Percentiles rank a stretch among this genome's conserved stretches.
These are phyloP conservation scores for Nemurella pictetii DNA, from an alignment of 2,888 invertebrate genomes.

Conservation along the genomic window DNA sequence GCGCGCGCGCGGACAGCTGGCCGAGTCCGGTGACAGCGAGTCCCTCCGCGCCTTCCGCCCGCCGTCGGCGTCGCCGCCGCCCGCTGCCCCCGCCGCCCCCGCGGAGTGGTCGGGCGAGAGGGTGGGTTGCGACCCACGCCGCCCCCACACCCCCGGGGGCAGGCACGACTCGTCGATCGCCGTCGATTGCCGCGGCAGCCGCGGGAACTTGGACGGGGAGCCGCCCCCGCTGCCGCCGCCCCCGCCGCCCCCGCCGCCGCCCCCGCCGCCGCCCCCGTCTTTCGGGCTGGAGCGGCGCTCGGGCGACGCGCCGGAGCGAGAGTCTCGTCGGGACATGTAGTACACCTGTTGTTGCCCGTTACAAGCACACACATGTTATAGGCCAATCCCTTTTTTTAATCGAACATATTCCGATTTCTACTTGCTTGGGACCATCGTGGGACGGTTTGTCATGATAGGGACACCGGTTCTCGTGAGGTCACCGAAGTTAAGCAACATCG, in stretches of 20 bases:
- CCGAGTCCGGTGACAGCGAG: slow-evolving; percentile 88
- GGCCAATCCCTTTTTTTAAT: too few relatives aligned
- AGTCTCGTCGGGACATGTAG: slow-evolving; percentile 49
- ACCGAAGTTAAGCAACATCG: too few relatives aligned
- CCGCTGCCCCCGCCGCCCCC: too few relatives aligned
- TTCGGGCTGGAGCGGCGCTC: slow-evolving; percentile 48
- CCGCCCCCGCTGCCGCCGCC: slow-evolving; percentile 36
- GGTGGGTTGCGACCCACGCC: slow-evolving; percentile 80
- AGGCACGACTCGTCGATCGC: slow-evolving; percentile 84
- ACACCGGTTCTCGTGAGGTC: too few relatives aligned
- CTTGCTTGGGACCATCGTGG: too few relatives aligned
- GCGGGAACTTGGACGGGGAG: slow-evolving; percentile 57
- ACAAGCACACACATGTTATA: too few relatives aligned
- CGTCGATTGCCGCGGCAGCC: slow-evolving; percentile 83
- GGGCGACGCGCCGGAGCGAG: slow-evolving; percentile 49
- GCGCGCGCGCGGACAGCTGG: slow-evolving; percentile 60
- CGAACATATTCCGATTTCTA: too few relatives aligned
- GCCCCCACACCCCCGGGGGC: slow-evolving; percentile 66
- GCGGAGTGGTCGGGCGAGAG: slow-evolving; percentile 77
- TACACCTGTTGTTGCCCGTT: slow-evolving; percentile 46
- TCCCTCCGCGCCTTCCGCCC: slow-evolving; percentile 73
- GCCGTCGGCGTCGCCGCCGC: slow-evolving; percentile 42
- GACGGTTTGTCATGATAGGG: too few relatives aligned
- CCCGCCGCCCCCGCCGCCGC: background rate
- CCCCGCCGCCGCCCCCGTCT: slow-evolving; percentile 26